Conservation (phyloP, 2,888 invertebrate species). For the Ectropis crepuscularia region DNA sequence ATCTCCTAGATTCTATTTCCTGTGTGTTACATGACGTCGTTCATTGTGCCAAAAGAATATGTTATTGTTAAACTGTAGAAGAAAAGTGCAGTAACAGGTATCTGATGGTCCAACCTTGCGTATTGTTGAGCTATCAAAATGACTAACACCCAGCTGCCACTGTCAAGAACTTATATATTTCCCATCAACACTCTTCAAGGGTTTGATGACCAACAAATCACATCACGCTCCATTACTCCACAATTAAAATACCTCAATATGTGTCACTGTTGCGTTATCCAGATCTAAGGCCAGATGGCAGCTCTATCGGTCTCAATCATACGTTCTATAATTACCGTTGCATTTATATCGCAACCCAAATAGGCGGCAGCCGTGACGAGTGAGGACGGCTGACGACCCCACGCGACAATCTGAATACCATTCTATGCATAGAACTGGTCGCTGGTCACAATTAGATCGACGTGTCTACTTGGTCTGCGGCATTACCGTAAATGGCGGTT, state of each 20-base stretch:
- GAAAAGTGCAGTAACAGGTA: too few species aligned
- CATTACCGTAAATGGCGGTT: slow-evolving; percentile 29
- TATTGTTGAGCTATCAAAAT: too few species aligned
- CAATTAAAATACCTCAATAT: slow-evolving; percentile 29
- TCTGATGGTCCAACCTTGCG: too few species aligned
- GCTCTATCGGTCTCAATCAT: slow-evolving; percentile 42
- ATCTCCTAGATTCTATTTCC: too few species aligned
- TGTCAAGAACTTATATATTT: too few species aligned
- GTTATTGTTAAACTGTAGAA: too few species aligned
- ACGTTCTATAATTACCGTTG: slow-evolving; percentile 44
- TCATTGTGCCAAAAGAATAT: too few species aligned
- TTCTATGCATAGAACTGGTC: slow-evolving; percentile 41
- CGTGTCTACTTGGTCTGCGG: slow-evolving; percentile 27
- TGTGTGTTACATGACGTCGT: too few species aligned
- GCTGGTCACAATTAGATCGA: slow-evolving; percentile 36
- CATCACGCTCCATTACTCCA: background rate
- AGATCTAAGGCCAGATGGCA: slow-evolving; percentile 45
- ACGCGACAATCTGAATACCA: slow-evolving; percentile 39
- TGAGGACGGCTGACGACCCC: slow-evolving; percentile 45
- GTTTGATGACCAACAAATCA: background rate
- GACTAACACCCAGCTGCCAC: too few species aligned
- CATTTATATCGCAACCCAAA: slow-evolving; percentile 44
- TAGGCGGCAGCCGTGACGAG: slow-evolving; percentile 41
- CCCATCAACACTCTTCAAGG: background rate
- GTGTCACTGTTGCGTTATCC: slow-evolving; percentile 37